Percentiles rank a stretch among this genome's conserved stretches.
phyloP scores from a whole-genome alignment of 2,113 vertebrate genomes.

The Beaufortia kweichowensis region DNA sequence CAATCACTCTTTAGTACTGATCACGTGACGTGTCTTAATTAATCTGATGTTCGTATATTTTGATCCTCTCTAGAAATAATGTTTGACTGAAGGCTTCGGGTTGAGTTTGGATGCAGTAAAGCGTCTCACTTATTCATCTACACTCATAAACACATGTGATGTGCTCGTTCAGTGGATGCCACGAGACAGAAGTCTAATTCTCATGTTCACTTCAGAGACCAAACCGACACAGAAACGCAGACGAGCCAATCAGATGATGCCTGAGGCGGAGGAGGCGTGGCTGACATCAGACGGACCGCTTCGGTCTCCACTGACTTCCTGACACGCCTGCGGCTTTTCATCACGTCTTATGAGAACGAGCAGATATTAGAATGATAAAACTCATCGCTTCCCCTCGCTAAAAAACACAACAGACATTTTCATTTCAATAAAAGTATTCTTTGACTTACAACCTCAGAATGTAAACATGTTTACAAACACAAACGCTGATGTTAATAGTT shows the following conservation, averaged over 20 bases:
- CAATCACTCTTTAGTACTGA: too few relatives aligned
- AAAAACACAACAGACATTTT: neutral
- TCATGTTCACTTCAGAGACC: constrained; percentile 14
- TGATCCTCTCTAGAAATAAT: too few relatives aligned
- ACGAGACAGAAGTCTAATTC: neutral
- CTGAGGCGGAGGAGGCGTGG: neutral
- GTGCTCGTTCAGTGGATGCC: constrained; percentile 12
- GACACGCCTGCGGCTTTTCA: neutral
- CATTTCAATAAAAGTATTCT: neutral
- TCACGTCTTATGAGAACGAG: neutral
- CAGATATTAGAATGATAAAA: neutral
- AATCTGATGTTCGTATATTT: too few relatives aligned
- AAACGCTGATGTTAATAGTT: too few relatives aligned
- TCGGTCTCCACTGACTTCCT: neutral
- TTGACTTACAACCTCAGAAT: neutral
- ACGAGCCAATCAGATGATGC: neutral
- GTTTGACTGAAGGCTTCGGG: too few relatives aligned
- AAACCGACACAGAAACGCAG: constrained; percentile 12
- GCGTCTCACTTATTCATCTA: neutral
- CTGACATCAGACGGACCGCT: neutral
- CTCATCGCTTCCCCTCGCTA: neutral
- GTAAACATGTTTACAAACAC: too few relatives aligned
- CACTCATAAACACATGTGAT: constrained; percentile 2
- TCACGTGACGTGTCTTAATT: too few relatives aligned
- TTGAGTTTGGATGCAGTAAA: too few relatives aligned